Percentiles rank a stretch among this genome's conserved stretches.
phyloP scores from a whole-genome alignment of 2,888 invertebrate genomes.

The Prosopocoilus inquinatus region DNA sequence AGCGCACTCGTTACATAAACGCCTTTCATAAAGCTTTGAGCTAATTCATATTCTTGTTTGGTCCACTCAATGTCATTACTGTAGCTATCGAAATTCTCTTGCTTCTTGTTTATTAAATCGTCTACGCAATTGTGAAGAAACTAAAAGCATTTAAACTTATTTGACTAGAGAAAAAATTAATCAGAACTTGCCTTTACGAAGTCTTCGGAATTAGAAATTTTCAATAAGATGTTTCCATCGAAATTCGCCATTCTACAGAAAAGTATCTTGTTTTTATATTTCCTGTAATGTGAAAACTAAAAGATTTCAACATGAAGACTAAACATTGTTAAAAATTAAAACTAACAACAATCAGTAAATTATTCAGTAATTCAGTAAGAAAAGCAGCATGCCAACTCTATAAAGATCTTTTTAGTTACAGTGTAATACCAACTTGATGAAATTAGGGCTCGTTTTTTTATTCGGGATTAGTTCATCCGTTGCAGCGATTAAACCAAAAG shows the following conservation, averaged over 20 bases:
- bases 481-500: no score
- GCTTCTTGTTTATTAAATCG: conserved; percentile 37
- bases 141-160: conserved; percentile 30
- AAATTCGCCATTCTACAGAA: conserved; percentile 6
- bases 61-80: conserved; percentile 45
- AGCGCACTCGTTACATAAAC: conserved; percentile 36
- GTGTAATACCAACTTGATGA: no score
- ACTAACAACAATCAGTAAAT: no score
- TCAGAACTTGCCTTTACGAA: conserved; percentile 28
- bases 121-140: conserved; percentile 47
- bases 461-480: no score
- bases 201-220: conserved; percentile 30
- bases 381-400: no score
- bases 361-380: no score
- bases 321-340: no score
- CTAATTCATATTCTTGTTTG: conserved; percentile 37
- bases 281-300: no score
- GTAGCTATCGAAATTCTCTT: conserved; percentile 35
- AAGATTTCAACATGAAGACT: no score
- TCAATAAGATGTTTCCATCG: conserved; percentile 25
- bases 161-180: not conserved
- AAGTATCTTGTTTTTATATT: no score
- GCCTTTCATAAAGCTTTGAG: conserved; percentile 39
- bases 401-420: no score
- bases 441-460: no score